phyloP scores from a whole-genome alignment of 2,797 vertebrate genomes.

The Sorex maritimensis region DNA sequence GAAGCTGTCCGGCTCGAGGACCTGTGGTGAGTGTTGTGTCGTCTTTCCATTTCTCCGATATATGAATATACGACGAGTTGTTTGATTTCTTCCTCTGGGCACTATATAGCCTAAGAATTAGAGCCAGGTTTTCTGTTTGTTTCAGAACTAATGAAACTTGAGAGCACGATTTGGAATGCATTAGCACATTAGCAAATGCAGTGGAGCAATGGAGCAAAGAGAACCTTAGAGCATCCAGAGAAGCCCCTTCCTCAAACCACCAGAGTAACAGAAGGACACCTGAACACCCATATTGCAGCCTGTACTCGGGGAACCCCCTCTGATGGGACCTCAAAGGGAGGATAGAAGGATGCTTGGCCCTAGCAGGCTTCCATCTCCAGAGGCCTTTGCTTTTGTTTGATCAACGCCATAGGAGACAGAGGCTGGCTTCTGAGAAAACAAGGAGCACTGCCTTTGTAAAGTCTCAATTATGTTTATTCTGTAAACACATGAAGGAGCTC shows the following conservation, averaged over 20 bases:
- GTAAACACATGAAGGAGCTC: conserved; percentile 70
- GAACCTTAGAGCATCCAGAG: not conserved
- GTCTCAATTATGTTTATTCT: conserved; percentile 67
- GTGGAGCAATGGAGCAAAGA: not conserved
- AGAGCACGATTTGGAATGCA: not conserved
- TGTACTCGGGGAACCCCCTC: not conserved
- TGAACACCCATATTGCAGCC: fast-evolving
- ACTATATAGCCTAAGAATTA: no score
- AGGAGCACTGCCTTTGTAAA: not conserved
- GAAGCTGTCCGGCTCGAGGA: no score
- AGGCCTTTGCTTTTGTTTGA: not conserved
- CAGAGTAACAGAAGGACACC: not conserved
- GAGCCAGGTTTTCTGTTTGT: no score
- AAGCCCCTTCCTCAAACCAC: not conserved
- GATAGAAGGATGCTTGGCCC: not conserved
- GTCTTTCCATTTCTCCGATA: not conserved
- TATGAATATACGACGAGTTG: no score
- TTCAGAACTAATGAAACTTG: not conserved
- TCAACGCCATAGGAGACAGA: not conserved
- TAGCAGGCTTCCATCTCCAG: not conserved
- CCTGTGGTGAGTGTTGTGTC: not conserved
- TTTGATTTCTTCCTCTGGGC: no score
- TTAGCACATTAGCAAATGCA: no score
- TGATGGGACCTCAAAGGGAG: not conserved
- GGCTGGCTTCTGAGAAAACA: not conserved